A percentile compares a stretch with the other conserved stretches of the same genome.
phyloP scores from a whole-genome alignment of 1,140 invertebrate genomes.

The Teleopsis dalmanni region DNA sequence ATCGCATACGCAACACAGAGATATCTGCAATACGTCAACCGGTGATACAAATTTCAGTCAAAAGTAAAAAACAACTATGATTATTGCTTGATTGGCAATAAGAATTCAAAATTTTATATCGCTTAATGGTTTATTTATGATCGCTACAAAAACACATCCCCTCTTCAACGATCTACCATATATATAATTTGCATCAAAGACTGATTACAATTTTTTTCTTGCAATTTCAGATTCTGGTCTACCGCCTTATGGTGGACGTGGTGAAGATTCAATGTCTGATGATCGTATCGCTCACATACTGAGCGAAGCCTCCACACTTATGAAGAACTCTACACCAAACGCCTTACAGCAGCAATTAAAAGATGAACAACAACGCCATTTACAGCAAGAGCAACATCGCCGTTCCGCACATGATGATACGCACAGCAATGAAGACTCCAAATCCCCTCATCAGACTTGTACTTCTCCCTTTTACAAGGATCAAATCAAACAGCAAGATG shows the following conservation, averaged over 20 bases:
- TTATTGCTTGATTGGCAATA: too few species aligned
- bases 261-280: slow-evolving; percentile 77
- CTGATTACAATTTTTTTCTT: neutral
- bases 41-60: too few species aligned
- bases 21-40: too few species aligned
- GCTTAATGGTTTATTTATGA: slow-evolving; percentile 11
- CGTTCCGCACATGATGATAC: slow-evolving; percentile 48
- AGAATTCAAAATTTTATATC: too few species aligned
- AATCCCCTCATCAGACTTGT: slow-evolving; percentile 70
- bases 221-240: slow-evolving; percentile 50
- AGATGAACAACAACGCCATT: slow-evolving; percentile 8
- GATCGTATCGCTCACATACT: slow-evolving; percentile 91
- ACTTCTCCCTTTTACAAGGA: slow-evolving; percentile 66
- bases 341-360: slow-evolving; percentile 17
- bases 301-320: slow-evolving; percentile 76
- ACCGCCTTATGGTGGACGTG: slow-evolving; percentile 60
- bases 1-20: too few species aligned
- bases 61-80: too few species aligned
- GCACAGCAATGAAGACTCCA: slow-evolving; percentile 70
- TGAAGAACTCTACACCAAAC: slow-evolving; percentile 47
- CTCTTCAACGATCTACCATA: neutral
- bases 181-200: neutral
- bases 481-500: slow-evolving; percentile 19
- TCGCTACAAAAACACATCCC: neutral
- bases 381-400: slow-evolving; percentile 21